A percentile compares a stretch with the other conserved stretches of the same genome.
Conservation (phyloP, 1,140 invertebrate genomes). For the Metopolophium dirhodum region DNA sequence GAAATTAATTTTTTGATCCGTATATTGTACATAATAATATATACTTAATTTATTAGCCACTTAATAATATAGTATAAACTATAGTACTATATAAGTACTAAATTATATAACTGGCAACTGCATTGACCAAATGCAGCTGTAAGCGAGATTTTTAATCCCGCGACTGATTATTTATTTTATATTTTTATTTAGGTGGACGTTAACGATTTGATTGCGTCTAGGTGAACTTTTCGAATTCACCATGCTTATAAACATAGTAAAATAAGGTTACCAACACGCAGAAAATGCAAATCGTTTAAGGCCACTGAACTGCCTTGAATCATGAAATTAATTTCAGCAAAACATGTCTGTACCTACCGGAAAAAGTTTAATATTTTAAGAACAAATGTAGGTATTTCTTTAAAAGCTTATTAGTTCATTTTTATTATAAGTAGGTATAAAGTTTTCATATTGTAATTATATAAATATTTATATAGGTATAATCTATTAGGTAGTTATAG, state of each 20-base stretch:
- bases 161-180: neutral
- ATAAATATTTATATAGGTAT: neutral
- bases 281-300: conserved; percentile 43
- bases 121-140: neutral
- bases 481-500: neutral
- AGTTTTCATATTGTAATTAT: neutral
- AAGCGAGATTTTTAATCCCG: neutral
- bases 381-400: neutral
- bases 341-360: neutral
- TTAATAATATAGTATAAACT: neutral
- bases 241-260: neutral
- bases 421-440: neutral
- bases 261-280: conserved; percentile 27
- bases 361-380: neutral
- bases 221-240: neutral
- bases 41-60: neutral
- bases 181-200: neutral
- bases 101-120: neutral
- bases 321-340: neutral
- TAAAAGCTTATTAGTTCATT: neutral
- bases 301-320: conserved; percentile 39
- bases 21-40: too few species aligned
- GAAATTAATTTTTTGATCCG: neutral
- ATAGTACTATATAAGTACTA: neutral
- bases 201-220: neutral